Percentiles rank a stretch among this genome's conserved stretches.
Evolutionary conservation across 1,140 invertebrate genomes (phyloP).

Genomic region (Apis laboriosa): DNA sequence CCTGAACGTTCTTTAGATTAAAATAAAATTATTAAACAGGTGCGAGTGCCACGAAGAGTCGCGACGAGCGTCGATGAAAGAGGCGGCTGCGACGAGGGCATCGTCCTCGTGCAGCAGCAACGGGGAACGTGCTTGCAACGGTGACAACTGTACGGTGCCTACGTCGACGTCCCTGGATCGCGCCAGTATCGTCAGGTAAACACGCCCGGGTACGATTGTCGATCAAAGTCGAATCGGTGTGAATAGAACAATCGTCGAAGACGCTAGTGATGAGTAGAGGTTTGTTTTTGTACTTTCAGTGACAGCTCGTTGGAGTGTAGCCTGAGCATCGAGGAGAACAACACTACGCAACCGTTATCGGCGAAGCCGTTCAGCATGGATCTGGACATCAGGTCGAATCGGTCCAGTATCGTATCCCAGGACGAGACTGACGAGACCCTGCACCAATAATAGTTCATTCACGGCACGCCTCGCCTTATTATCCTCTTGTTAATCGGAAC

Average conservation of each 20-base stretch:
- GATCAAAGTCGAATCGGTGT: slow-evolving; percentile 38
- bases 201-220: slow-evolving; percentile 50
- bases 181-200: slow-evolving; percentile 78
- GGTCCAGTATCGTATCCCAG: slow-evolving; percentile 82
- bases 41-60: slow-evolving; percentile 89
- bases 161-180: slow-evolving; percentile 61
- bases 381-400: slow-evolving; percentile 81
- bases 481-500: not conserved
- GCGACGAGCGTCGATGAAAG: slow-evolving; percentile 72
- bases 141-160: slow-evolving; percentile 53
- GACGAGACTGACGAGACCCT: slow-evolving; percentile 76
- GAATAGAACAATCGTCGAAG: slow-evolving; percentile 45
- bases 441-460: slow-evolving; percentile 56
- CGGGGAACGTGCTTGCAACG: slow-evolving; percentile 59
- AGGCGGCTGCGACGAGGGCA: slow-evolving; percentile 52
- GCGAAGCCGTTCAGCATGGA: slow-evolving; percentile 82
- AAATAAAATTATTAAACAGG: slow-evolving; percentile 3
- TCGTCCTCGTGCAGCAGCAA: slow-evolving; percentile 64
- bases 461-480: slow-evolving; percentile 51
- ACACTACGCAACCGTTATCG: slow-evolving; percentile 63
- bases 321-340: slow-evolving; percentile 70
- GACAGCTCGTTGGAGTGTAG: slow-evolving; percentile 81
- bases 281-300: slow-evolving; percentile 81
- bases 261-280: slow-evolving; percentile 77
- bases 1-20: too few relatives aligned